Evolutionary conservation across 2,888 invertebrate species (phyloP).

Genomic region (Diplolepis rosae): DNA sequence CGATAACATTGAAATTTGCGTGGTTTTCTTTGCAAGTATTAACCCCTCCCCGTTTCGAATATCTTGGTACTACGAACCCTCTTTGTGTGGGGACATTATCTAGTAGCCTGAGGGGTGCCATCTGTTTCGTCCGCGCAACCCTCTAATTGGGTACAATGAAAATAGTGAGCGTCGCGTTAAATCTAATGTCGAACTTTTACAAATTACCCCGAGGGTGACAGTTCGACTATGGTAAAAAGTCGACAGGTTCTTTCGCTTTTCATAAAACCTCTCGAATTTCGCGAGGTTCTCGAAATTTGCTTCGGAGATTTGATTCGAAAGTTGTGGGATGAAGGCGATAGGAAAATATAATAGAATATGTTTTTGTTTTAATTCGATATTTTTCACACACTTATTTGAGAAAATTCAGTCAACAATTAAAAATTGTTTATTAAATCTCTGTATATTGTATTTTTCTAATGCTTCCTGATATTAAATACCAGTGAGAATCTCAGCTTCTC

Average conservation of each 20-base stretch:
- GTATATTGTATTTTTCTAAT: no score
- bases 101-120: constrained; percentile 69
- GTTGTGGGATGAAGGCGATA: no score
- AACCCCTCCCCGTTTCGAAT: constrained; percentile 22
- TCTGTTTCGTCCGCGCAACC: constrained; percentile 68
- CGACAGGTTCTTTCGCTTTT: constrained; percentile 30
- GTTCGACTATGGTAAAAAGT: constrained; percentile 26
- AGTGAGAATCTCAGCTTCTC: no score
- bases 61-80: constrained; percentile 22
- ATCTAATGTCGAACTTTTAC: constrained; percentile 66
- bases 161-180: constrained; percentile 64
- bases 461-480: no score
- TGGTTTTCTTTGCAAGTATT: constrained; percentile 31
- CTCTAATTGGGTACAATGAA: constrained; percentile 69
- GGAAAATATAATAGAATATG: neutral
- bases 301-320: neutral
- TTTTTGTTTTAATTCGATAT: neutral
- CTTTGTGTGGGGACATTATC: constrained; percentile 57
- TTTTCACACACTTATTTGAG: no score
- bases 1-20: constrained; percentile 9
- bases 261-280: neutral
- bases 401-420: no score
- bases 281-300: neutral
- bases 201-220: constrained; percentile 33
- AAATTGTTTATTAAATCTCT: no score